A percentile compares a stretch with the other conserved stretches of the same genome.
Conservation (phyloP, 2,113 vertebrate genomes). For the Cavia aperea region DNA sequence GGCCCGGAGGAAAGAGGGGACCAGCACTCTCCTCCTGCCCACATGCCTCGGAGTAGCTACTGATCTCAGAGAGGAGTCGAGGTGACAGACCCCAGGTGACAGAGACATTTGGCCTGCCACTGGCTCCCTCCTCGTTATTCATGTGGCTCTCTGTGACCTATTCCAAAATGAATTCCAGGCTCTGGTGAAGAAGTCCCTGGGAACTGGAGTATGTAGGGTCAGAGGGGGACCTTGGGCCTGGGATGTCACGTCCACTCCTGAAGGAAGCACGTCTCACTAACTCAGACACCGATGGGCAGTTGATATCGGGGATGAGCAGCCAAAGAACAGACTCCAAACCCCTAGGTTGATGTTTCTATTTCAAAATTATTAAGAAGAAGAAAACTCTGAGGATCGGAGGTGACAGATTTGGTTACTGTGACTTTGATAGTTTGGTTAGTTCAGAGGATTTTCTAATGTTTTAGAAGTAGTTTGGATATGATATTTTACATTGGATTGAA, state of each 20-base stretch:
- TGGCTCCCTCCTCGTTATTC: conserved; percentile 24
- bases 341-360: background rate
- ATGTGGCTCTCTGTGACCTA: conserved; percentile 23
- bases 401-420: background rate
- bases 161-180: conserved; percentile 51
- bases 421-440: background rate
- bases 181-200: conserved; percentile 34
- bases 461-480: background rate
- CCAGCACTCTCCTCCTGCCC: background rate
- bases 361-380: background rate
- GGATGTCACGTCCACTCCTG: background rate
- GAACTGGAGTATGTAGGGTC: background rate
- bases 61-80: background rate
- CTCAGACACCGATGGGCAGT: background rate
- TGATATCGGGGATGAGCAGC: background rate
- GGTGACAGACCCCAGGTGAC: background rate
- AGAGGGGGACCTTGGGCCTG: background rate
- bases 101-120: background rate
- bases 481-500: background rate
- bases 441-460: background rate
- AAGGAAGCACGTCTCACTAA: background rate
- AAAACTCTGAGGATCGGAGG: background rate
- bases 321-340: background rate
- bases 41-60: background rate
- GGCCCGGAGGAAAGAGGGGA: background rate